Conservation (phyloP, 2,113 vertebrate species). For the Lophotis ruficrista region DNA sequence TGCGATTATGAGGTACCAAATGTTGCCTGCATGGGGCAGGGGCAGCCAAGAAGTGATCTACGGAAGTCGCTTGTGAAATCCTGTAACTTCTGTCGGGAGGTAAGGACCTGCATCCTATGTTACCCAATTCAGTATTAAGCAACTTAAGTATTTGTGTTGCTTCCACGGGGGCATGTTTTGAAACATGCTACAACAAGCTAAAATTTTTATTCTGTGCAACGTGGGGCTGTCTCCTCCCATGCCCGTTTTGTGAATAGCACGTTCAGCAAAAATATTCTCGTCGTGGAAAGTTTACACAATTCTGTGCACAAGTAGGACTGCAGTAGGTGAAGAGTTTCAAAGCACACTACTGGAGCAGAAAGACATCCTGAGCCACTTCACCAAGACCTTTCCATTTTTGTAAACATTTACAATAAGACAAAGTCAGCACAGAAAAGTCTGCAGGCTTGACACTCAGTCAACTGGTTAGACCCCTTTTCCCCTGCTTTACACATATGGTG, state of each 20-base stretch:
- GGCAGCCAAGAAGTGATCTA: neutral
- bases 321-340: neutral
- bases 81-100: neutral
- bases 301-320: neutral
- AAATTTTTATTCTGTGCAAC: accelerated
- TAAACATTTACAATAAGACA: neutral
- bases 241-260: neutral
- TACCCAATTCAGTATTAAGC: constrained; percentile 32
- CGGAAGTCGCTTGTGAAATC: constrained; percentile 45
- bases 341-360: neutral
- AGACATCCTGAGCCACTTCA: neutral
- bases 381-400: neutral
- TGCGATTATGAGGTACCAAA: neutral
- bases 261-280: neutral
- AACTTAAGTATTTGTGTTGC: neutral
- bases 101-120: neutral
- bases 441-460: neutral
- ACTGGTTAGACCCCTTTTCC: neutral
- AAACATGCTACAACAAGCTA: neutral
- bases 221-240: neutral
- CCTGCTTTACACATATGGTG: neutral
- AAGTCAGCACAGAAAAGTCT: neutral
- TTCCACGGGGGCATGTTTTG: neutral
- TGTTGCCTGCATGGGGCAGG: neutral
- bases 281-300: neutral